Evolutionary conservation across 2,113 vertebrate species (phyloP).

Genomic region (Strigops habroptila): DNA sequence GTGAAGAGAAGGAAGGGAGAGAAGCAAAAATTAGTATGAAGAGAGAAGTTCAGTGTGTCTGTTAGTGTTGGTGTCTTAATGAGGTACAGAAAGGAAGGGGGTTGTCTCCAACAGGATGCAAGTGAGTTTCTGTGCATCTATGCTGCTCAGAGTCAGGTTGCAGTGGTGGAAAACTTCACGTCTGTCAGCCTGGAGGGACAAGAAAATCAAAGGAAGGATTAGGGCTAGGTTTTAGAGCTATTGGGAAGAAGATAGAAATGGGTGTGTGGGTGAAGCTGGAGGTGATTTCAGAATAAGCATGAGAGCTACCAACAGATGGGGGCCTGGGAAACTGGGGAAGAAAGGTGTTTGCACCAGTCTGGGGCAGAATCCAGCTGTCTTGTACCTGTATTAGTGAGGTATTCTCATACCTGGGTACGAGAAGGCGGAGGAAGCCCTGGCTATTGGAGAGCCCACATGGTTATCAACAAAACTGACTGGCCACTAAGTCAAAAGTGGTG

Average conservation of each 20-base stretch:
- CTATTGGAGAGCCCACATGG: accelerated
- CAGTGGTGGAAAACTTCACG: not conserved
- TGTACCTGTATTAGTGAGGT: not conserved
- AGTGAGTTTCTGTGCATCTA: not conserved
- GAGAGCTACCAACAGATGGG: not conserved
- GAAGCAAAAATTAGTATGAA: not conserved
- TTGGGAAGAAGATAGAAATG: not conserved
- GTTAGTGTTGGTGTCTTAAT: not conserved
- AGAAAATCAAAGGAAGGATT: not conserved
- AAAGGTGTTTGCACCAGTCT: not conserved
- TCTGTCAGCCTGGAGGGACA: not conserved
- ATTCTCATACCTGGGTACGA: not conserved
- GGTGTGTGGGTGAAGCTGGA: not conserved
- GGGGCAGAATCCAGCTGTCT: not conserved
- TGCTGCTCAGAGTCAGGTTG: not conserved
- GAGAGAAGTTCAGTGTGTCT: not conserved
- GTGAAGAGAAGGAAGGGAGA: not conserved
- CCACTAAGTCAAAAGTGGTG: not conserved
- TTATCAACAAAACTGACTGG: not conserved
- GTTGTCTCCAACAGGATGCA: not conserved
- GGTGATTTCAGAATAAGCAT: not conserved
- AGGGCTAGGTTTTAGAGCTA: not conserved
- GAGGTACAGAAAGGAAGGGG: not conserved
- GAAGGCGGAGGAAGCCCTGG: not conserved
- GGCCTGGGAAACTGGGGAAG: not conserved